These are phyloP conservation scores for Cercocebus atys DNA, from an alignment of 2,113 vertebrate genomes.

Conservation along the genomic window DNA sequence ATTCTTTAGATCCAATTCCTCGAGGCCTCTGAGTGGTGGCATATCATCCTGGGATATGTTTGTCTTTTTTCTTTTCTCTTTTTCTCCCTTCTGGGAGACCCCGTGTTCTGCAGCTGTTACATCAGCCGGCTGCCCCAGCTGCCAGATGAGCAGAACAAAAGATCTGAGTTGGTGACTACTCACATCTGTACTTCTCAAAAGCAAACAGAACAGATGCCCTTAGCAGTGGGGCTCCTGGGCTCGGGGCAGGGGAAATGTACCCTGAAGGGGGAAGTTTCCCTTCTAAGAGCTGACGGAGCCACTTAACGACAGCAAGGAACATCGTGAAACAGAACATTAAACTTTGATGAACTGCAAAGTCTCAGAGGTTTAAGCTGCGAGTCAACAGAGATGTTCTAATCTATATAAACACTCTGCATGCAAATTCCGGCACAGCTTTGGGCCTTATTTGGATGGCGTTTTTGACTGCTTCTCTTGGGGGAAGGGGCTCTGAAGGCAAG, in stretches of 20 bases:
- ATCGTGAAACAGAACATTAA: slow-evolving; percentile 59
- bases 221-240: neutral
- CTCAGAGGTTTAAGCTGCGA: slow-evolving; percentile 41
- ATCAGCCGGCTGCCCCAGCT: neutral
- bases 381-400: slow-evolving; percentile 67
- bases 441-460: slow-evolving; percentile 27
- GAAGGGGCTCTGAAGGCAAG: slow-evolving; percentile 8
- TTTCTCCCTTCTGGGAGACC: slow-evolving; percentile 39
- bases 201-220: slow-evolving; percentile 46
- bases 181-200: slow-evolving; percentile 42
- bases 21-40: neutral
- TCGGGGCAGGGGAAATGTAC: neutral
- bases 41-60: neutral
- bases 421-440: slow-evolving; percentile 27
- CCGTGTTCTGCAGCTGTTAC: slow-evolving; percentile 61
- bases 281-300: slow-evolving; percentile 52
- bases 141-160: slow-evolving; percentile 58
- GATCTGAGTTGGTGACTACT: slow-evolving; percentile 24
- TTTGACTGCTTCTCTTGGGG: slow-evolving; percentile 29
- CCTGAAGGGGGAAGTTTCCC: slow-evolving; percentile 36
- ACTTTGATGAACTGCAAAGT: slow-evolving; percentile 68
- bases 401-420: slow-evolving; percentile 39
- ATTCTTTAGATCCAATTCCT: neutral
- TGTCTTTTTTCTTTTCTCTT: neutral
- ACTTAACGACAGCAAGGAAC: slow-evolving; percentile 43